A percentile compares a stretch with the other conserved stretches of the same genome.
Conservation (phyloP, 2,888 invertebrate species). For the Andricus curvator region DNA sequence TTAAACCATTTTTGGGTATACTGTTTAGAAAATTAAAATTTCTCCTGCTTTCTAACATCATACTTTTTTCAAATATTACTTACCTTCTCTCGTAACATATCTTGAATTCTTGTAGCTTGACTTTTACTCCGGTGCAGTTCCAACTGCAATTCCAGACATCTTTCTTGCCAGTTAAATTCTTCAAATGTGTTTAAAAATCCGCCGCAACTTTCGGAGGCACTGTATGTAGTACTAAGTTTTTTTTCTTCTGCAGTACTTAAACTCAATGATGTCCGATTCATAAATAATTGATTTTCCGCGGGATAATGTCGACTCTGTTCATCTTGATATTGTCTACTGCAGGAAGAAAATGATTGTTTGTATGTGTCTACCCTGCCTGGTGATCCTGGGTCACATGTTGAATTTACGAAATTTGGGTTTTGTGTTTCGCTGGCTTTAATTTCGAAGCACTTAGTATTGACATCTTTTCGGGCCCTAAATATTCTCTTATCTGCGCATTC, state of each 20-base stretch:
- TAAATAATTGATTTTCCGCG: constrained; percentile 46
- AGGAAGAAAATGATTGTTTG: constrained; percentile 67
- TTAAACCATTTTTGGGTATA: too few species aligned
- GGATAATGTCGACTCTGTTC: constrained; percentile 45
- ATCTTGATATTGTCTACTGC: constrained; percentile 61
- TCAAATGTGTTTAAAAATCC: constrained; percentile 72
- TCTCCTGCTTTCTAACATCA: neutral
- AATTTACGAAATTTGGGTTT: constrained; percentile 52
- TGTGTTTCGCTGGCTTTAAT: constrained; percentile 58
- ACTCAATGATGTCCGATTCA: constrained; percentile 44
- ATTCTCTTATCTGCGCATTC: constrained; percentile 69
- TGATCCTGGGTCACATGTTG: constrained; percentile 63
- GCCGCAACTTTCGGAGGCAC: constrained; percentile 74
- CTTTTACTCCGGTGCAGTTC: constrained; percentile 92
- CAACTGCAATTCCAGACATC: constrained; percentile 91
- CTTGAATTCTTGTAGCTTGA: constrained; percentile 92
- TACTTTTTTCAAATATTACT: neutral
- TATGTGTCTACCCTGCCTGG: constrained; percentile 58
- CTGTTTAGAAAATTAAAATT: neutral
- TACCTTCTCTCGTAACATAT: constrained; percentile 95
- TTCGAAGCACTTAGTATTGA: constrained; percentile 63
- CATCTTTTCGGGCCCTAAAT: constrained; percentile 65
- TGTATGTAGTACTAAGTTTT: constrained; percentile 71
- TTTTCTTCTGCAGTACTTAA: constrained; percentile 60
- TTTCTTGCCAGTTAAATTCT: constrained; percentile 91